Conservation (phyloP, 1,140 invertebrate genomes). For the Orchestia grillus region DNA sequence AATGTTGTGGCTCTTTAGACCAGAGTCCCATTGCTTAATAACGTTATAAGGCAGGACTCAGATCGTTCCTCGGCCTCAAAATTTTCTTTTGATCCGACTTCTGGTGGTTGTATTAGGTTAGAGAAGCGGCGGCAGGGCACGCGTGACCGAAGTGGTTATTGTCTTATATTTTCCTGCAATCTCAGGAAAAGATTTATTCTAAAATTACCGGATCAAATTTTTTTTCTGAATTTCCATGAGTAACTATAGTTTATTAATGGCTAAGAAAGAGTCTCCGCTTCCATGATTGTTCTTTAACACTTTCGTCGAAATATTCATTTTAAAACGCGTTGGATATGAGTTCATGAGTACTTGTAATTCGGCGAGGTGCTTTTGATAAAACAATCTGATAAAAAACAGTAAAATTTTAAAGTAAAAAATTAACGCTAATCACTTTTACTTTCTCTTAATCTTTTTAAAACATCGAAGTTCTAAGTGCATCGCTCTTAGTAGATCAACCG, state of each 20-base stretch:
- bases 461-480: too few relatives aligned
- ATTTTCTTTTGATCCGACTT: not conserved
- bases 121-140: not conserved
- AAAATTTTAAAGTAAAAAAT: too few relatives aligned
- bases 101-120: not conserved
- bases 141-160: not conserved
- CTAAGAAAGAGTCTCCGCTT: not conserved
- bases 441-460: too few relatives aligned
- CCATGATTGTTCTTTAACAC: too few relatives aligned
- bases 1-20: not conserved
- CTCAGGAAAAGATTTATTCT: not conserved
- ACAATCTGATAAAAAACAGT: too few relatives aligned
- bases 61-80: not conserved
- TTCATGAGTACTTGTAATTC: too few relatives aligned
- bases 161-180: not conserved
- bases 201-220: not conserved
- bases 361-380: too few relatives aligned
- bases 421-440: too few relatives aligned
- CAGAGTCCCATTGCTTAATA: not conserved
- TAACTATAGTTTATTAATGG: not conserved
- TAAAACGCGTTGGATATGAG: too few relatives aligned
- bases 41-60: not conserved
- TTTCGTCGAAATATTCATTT: too few relatives aligned
- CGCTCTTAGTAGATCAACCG: too few relatives aligned
- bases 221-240: not conserved